Evolutionary conservation across 2,113 vertebrate genomes (phyloP), one percentile per base, ranked within the genome.

Genomic region (Grammomys dolichurus): DNA sequence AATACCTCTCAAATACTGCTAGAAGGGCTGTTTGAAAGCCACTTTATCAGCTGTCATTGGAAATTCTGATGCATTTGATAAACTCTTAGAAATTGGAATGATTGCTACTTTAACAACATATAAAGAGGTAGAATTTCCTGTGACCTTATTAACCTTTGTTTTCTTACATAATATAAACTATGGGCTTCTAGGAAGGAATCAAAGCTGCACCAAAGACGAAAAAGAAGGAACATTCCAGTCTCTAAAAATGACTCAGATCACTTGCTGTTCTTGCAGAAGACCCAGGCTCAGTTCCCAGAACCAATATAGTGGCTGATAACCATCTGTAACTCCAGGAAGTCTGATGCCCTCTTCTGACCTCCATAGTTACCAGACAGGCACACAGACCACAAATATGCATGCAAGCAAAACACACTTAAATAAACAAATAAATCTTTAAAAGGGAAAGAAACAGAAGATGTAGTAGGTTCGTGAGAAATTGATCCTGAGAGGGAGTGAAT

Each of bases 1-100:
- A 89, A 88, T 56, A 19, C 20, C 73, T 94, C 91, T 58, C 6
- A 69, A 95, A 92, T 91, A 89, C 78, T 87, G 56, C 72, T 93
- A 93, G 70, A 75, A 89, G 69, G 63, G 54, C 76, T 92, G 24
- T 95, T 96, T 95, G 60, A 97, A 94, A 96, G 60, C 19, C 51
- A 76, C 56, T 72, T 97, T 33, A 60, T 31, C 78, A 93, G 43
- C 33, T 3, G 40, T 67, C 95, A 46, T 85, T 84, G 96, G 91
- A 75, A 96, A 46, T 70, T 89, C 72, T 63, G 90, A 92, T 36
- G 77, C 43, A 48, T 73, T 20, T 77, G 36, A 87, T 73, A 96
- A 88, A 82, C 56, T 96, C 78, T 75, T 88, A 77, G 33, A 95
- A 82, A 26, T 58, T 72, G 60, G 13, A 87, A 51, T 86, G 72